A percentile compares a stretch with the other conserved stretches of the same genome.
Evolutionary conservation across 1,140 invertebrate genomes (phyloP).

Genomic region (Laupala kohalensis): DNA sequence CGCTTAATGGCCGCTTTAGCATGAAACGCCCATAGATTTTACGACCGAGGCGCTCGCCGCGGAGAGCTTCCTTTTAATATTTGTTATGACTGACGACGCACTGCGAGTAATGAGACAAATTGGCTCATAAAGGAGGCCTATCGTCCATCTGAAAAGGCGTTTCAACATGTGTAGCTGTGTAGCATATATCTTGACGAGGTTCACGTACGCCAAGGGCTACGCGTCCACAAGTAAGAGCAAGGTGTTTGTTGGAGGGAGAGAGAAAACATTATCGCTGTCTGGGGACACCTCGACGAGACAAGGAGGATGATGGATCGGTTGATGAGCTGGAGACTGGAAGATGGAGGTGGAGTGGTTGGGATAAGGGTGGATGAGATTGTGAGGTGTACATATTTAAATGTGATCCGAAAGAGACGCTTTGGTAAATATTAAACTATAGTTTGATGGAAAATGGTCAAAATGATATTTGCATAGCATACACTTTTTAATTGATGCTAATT

Average conservation of each 20-base stretch:
- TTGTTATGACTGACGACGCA: not conserved
- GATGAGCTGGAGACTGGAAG: too few relatives aligned
- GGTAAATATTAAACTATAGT: too few relatives aligned
- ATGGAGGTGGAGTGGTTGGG: not conserved
- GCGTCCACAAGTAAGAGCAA: not conserved
- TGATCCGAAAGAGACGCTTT: too few relatives aligned
- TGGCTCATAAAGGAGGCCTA: not conserved
- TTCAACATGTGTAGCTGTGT: not conserved
- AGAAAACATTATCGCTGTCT: not conserved
- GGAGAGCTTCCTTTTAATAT: not conserved
- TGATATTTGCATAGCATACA: too few relatives aligned
- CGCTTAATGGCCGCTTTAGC: not conserved
- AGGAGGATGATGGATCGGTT: too few relatives aligned
- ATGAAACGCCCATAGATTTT: not conserved
- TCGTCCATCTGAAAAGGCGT: not conserved
- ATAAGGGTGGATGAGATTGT: too few relatives aligned
- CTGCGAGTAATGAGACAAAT: not conserved
- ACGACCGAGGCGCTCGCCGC: not conserved
- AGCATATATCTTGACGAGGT: not conserved
- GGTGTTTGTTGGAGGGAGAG: not conserved
- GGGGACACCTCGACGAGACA: too few relatives aligned
- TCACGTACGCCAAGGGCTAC: not conserved
- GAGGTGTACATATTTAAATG: too few relatives aligned
- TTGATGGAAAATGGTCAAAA: too few relatives aligned
- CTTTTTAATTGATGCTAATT: too few relatives aligned